These are phyloP conservation scores for Chrysolina americana DNA, from an alignment of 2,888 invertebrate genomes.

Conservation along the genomic window DNA sequence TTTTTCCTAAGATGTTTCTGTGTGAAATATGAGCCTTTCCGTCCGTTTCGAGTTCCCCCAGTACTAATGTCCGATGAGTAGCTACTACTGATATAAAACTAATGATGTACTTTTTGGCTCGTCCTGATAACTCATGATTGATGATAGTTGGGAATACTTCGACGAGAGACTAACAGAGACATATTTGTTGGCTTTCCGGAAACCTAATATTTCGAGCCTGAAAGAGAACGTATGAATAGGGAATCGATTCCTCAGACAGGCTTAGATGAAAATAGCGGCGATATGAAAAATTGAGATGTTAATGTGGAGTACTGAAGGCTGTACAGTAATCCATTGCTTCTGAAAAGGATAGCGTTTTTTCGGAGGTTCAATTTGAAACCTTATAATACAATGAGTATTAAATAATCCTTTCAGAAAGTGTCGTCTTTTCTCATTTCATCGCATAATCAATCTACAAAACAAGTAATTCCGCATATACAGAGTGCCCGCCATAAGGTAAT, in stretches of 20 bases:
- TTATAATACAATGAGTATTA: no score
- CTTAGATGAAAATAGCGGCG: neutral
- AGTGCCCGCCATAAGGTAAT: no score
- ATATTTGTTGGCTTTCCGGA: slow-evolving; percentile 47
- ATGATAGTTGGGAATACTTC: slow-evolving; percentile 57
- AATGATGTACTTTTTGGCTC: slow-evolving; percentile 67
- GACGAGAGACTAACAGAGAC: slow-evolving; percentile 49
- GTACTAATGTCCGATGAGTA: slow-evolving; percentile 61
- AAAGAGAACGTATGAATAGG: slow-evolving; percentile 17
- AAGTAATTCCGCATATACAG: no score
- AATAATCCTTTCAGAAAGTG: no score
- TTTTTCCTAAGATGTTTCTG: slow-evolving; percentile 29
- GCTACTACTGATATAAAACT: slow-evolving; percentile 65
- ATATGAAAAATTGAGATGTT: slow-evolving; percentile 10
- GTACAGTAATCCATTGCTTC: neutral
- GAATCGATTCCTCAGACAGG: slow-evolving; percentile 11
- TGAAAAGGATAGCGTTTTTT: neutral
- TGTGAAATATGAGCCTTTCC: slow-evolving; percentile 59
- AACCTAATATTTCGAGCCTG: slow-evolving; percentile 24
- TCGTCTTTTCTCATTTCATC: no score
- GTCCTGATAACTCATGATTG: slow-evolving; percentile 65
- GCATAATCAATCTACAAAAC: no score
- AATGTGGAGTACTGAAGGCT: slow-evolving; percentile 4
- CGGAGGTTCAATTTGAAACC: no score
- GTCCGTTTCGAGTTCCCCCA: slow-evolving; percentile 49